Conservation (phyloP, 2,113 vertebrate genomes). For the Suricata suricatta region DNA sequence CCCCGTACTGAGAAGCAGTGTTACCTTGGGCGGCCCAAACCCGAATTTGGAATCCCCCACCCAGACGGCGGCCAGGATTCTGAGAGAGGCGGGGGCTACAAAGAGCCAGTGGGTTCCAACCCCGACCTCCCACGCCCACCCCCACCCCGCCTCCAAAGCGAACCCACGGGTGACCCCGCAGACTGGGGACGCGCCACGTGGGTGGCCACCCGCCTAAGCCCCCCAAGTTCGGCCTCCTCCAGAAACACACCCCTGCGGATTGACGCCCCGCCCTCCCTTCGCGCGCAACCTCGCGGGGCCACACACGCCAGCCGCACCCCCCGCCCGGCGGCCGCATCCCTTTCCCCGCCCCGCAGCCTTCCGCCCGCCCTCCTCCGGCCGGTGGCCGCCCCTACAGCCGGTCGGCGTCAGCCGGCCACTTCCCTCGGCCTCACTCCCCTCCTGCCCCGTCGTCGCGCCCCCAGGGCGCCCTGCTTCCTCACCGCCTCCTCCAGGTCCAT, state of each 20-base stretch:
- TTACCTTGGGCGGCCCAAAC: neutral
- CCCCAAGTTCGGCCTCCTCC: neutral
- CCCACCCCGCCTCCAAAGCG: neutral
- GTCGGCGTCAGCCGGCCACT: neutral
- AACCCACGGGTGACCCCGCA: neutral
- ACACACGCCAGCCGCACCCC: neutral
- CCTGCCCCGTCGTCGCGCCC: rapidly evolving
- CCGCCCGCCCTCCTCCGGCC: neutral
- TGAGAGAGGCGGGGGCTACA: neutral
- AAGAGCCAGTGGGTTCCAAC: neutral
- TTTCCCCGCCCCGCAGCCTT: neutral
- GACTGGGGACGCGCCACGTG: neutral
- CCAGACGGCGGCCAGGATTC: no score
- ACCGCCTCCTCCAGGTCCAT: constrained; percentile 84
- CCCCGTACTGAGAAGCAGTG: neutral
- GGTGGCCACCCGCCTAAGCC: neutral
- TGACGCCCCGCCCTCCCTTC: neutral
- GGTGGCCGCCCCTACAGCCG: neutral
- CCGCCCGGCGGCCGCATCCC: neutral
- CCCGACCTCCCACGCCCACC: neutral
- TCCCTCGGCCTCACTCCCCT: neutral
- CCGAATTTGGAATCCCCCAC: neutral
- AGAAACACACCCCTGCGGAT: rapidly evolving
- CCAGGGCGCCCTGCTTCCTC: neutral
- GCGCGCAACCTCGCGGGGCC: neutral